phyloP scores from a whole-genome alignment of 64 coral and sea anemone genomes.

The Stichodactyla helianthus region DNA sequence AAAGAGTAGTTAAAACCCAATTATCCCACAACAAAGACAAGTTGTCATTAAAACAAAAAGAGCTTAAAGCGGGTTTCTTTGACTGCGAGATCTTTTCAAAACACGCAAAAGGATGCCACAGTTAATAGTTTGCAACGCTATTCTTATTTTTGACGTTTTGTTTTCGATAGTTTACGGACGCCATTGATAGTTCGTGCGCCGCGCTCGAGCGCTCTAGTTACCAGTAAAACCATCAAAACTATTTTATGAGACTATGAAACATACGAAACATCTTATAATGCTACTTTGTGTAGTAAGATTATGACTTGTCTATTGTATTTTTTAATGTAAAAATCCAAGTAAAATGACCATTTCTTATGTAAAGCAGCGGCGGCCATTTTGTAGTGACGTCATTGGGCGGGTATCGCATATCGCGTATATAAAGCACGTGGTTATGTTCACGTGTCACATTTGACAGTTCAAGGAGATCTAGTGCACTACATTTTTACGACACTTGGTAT shows the following conservation, averaged over 20 bases:
- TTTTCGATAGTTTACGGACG: not conserved
- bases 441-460: not conserved
- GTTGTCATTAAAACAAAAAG: not conserved
- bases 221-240: too few species aligned
- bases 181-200: not conserved
- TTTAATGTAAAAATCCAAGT: too few species aligned
- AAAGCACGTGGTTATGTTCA: not conserved
- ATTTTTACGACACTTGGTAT: too few species aligned
- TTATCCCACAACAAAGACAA: not conserved
- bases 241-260: too few species aligned
- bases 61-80: not conserved
- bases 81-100: not conserved
- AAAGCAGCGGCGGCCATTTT: not conserved
- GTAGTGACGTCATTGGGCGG: conserved; percentile 10
- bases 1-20: too few species aligned
- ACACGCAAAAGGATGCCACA: not conserved
- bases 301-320: too few species aligned
- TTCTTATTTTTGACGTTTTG: not conserved
- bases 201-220: too few species aligned
- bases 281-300: too few species aligned
- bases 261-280: too few species aligned
- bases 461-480: too few species aligned
- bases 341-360: too few species aligned
- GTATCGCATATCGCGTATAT: not conserved
- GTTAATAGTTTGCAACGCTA: not conserved